Evolutionary conservation across 30 jellyfish, hydroid and myxozoan species (phyloP).

Genomic region (Nemopilema nomurai): DNA sequence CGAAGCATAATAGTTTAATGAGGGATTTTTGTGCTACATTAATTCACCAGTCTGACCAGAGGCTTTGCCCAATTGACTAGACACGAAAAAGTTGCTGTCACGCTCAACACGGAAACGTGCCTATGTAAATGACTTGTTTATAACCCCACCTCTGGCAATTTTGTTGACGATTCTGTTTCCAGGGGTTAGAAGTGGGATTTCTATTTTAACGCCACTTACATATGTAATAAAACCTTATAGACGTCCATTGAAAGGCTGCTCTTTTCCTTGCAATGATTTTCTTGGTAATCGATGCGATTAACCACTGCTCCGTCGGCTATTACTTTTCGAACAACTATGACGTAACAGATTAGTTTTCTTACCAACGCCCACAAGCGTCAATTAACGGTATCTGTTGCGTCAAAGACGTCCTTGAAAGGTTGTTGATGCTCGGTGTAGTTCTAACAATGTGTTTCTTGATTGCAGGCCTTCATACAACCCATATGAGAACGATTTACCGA

Average conservation of each 20-base stretch:
- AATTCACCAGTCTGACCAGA: too few relatives aligned
- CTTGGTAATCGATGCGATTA: background rate
- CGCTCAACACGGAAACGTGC: too few relatives aligned
- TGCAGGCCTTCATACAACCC: conserved; percentile 89
- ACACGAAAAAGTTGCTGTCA: too few relatives aligned
- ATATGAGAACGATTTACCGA: conserved; percentile 78
- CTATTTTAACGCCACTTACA: background rate
- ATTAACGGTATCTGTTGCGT: background rate
- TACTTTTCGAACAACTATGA: background rate
- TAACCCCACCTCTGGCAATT: too few relatives aligned
- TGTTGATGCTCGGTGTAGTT: background rate
- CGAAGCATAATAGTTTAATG: too few relatives aligned
- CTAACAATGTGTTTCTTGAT: background rate
- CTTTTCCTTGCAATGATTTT: background rate
- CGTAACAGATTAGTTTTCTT: background rate
- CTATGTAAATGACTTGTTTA: too few relatives aligned
- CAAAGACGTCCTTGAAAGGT: background rate
- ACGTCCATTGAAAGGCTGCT: too few relatives aligned
- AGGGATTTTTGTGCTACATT: too few relatives aligned
- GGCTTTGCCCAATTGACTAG: too few relatives aligned
- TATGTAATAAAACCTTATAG: too few relatives aligned
- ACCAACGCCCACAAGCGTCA: background rate
- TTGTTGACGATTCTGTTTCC: too few relatives aligned
- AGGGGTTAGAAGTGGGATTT: too few relatives aligned
- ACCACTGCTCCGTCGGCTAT: background rate